Base-by-base conservation (phyloP, 2,888 invertebrate species). In the Acholoe squamosa region DNA sequence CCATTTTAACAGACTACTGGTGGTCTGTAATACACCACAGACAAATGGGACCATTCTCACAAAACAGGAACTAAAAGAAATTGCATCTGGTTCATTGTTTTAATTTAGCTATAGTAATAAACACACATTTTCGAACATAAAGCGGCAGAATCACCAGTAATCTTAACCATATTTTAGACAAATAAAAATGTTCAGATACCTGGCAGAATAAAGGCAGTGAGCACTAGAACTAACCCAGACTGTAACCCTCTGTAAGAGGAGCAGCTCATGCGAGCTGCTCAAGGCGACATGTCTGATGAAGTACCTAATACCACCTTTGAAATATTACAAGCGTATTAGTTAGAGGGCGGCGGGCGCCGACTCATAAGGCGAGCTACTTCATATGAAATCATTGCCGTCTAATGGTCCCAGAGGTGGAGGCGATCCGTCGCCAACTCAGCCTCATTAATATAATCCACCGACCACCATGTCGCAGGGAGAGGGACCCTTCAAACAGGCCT, bases 351-450 rank as follows among this genome's bases (percentile, higher is more conserved):
- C 33, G 84, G 86, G 14, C 54, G 22, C 25, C n/a, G 86, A 54
- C 86, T 56, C 31, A 14, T 1, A 43, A 51, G 52, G 52, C 31
- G n/a, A 7, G 86, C 54, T 86, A 54, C 86, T 86, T 86, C 56
- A 86, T 86, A 86, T 86, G 86, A 86, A 86, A 86, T 86, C 86
- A 86, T 86, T 54, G 86, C 86, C 54, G 54, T 28, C 54, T 86
- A 86, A 86, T 86, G 86, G 86, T 86, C 86, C 86, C 86, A 54
- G 86, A 25, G 86, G 86, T 52, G 31, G 5, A 16, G 54, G 28
- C 14, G 86, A 86, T 86, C 86, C 86, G 86, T 86, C 86, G 86
- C 12, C 52, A 56, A 54, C 14, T 28, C 28, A 10, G 16, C 52
- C 28, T 86, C 86, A 86, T 86, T 86, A 86, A 86, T 86, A 84